phyloP scores from a whole-genome alignment of 2,888 invertebrate species.

The Hypolimnas misippus region DNA sequence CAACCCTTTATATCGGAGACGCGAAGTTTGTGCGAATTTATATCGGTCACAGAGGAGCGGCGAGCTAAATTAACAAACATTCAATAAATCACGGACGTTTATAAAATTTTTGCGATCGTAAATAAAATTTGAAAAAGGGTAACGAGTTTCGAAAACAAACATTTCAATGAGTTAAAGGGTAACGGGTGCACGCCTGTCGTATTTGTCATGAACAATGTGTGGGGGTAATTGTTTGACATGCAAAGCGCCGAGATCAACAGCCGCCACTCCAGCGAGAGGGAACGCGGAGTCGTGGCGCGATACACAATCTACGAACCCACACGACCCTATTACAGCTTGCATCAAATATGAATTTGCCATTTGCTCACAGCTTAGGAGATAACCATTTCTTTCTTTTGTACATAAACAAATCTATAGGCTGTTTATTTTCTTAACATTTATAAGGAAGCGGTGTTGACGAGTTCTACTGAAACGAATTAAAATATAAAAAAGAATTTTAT shows the following conservation, averaged over 20 bases:
- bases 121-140: conserved; percentile 73
- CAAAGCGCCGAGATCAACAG: conserved; percentile 72
- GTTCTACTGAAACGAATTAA: neutral
- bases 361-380: conserved; percentile 33
- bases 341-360: conserved; percentile 42
- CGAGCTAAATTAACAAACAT: conserved; percentile 71
- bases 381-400: conserved; percentile 27
- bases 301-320: conserved; percentile 58
- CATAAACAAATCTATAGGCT: conserved; percentile 24
- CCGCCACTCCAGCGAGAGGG: conserved; percentile 56
- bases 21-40: conserved; percentile 59
- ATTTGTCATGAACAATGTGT: conserved; percentile 69
- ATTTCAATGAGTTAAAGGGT: conserved; percentile 68
- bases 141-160: conserved; percentile 78
- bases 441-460: neutral
- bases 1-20: conserved; percentile 66
- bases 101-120: conserved; percentile 63
- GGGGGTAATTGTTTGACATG: conserved; percentile 77
- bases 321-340: conserved; percentile 40
- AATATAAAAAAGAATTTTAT: too few relatives aligned
- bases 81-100: conserved; percentile 65
- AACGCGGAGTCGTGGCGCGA: conserved; percentile 51
- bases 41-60: conserved; percentile 60
- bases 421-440: neutral
- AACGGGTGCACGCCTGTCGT: conserved; percentile 65